Base-by-base conservation (phyloP, 2,888 invertebrate genomes). In the Micoletzkya japonica region DNA sequence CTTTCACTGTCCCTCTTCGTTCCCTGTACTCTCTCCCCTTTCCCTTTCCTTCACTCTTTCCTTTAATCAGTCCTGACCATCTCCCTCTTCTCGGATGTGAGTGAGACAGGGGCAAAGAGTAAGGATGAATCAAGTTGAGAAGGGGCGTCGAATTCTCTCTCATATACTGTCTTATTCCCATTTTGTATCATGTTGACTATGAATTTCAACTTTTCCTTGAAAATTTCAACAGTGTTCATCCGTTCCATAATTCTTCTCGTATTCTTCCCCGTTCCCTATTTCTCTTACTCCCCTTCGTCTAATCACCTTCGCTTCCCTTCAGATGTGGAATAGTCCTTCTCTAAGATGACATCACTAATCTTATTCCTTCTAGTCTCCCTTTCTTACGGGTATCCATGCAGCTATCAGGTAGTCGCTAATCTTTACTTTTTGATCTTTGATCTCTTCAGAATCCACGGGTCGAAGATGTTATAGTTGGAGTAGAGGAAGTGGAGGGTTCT, bases 381-480 rank as follows among this genome's bases (percentile, higher is more conserved):
- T 2, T 17, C 28, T 2, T 1, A 26, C 17, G 58, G 17, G n/a
- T 36, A 39, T n/a, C 68, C 68, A 0, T 68, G 68, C 49, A 68
- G 68, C n/a, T 68, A 68, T 68, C 68, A 68, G 68, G 68, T 68
- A 49, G 20, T 28, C 3, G n/a, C 26, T 64, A 7, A 24, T 61
- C 26, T 32, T 36, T 28, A 3, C 4, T 50, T 32, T 52, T 50
- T 63, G 14, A 26, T 50, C 20, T 63, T 20, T 26, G 3, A 28
- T 44, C 28, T 24, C 28, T 68, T 37, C 68, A 79, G 79, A 66
- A 70, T 37, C 79, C 79, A 17, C 66, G 73, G 37, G 72, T 75
- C 30, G 79, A 79, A 37, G 77, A 79, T 34, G 58, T 79, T 34
- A 71, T 79, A 20, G 66, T 77, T 2, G 77, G 77, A 58, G 79